These are phyloP conservation scores for Diploscapter pachys DNA, from an alignment of 1,140 invertebrate genomes.

Conservation along the genomic window DNA sequence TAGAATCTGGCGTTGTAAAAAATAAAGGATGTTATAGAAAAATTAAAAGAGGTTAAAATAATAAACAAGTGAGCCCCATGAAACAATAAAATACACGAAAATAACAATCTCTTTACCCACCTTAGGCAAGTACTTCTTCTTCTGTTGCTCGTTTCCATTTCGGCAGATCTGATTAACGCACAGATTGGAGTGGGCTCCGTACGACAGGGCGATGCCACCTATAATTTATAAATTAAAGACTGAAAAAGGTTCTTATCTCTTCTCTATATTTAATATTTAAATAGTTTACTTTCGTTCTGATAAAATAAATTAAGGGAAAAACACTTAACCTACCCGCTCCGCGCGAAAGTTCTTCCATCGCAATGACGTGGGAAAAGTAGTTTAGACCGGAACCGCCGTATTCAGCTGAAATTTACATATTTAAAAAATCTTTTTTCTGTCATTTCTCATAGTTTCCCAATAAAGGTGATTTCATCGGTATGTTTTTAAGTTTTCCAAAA, in stretches of 20 bases:
- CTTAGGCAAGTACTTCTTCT: slow-evolving; percentile 86
- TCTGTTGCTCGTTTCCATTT: slow-evolving; percentile 87
- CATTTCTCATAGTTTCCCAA: no score
- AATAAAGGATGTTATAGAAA: no score
- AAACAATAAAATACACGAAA: no score
- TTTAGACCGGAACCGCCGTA: slow-evolving; percentile 87
- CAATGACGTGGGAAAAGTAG: slow-evolving; percentile 86
- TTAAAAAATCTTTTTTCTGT: no score
- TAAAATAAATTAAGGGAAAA: no score
- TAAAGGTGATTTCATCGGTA: no score
- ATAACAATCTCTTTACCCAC: slow-evolving; percentile 61
- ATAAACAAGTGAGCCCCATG: neutral
- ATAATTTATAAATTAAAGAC: no score
- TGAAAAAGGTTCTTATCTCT: no score
- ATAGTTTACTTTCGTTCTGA: no score
- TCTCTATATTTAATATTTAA: no score
- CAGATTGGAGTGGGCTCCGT: slow-evolving; percentile 95
- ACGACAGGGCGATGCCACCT: slow-evolving; percentile 75
- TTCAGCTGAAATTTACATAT: slow-evolving; percentile 62
- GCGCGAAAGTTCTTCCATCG: slow-evolving; percentile 90
- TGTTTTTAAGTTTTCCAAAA: neutral
- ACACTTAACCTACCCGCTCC: slow-evolving; percentile 65
- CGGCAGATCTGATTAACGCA: slow-evolving; percentile 93
- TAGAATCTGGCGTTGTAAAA: no score
- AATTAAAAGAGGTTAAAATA: slow-evolving; percentile 60